phyloP scores from a whole-genome alignment of 2,888 invertebrate genomes.

The Pemphredon lugubris region DNA sequence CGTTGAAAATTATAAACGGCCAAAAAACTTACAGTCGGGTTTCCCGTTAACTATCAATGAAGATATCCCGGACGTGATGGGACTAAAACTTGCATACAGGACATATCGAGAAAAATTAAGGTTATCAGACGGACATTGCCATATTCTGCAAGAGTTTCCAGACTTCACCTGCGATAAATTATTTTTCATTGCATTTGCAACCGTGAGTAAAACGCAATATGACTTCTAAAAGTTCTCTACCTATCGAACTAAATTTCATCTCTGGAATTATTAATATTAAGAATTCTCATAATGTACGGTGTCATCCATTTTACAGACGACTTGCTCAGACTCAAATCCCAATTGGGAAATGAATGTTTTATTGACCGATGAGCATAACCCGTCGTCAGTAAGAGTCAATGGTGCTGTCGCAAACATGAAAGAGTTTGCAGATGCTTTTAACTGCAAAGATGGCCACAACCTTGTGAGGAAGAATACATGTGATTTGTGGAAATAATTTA shows the following conservation, averaged over 20 bases:
- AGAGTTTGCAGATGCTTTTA: background rate
- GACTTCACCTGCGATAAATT: background rate
- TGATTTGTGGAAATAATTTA: background rate
- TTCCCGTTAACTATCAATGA: background rate
- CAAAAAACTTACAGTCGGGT: background rate
- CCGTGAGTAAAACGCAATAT: too few relatives aligned
- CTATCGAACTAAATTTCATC: too few relatives aligned
- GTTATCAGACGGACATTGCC: background rate
- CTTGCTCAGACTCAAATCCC: too few relatives aligned
- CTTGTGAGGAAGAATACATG: background rate
- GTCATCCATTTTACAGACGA: too few relatives aligned
- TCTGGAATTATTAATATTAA: too few relatives aligned
- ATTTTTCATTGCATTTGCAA: slow-evolving; percentile 3
- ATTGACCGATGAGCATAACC: too few relatives aligned
- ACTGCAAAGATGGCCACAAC: background rate
- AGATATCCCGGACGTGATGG: background rate
- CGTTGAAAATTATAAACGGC: too few relatives aligned
- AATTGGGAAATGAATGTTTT: too few relatives aligned
- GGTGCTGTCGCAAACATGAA: background rate
- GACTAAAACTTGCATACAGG: background rate
- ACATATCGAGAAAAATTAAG: background rate
- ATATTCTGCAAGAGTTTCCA: background rate
- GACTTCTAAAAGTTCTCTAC: too few relatives aligned
- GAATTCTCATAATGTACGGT: too few relatives aligned
- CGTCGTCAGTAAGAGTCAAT: background rate